Conservation (phyloP, 2,113 vertebrate species). For the Pheucticus melanocephalus region DNA sequence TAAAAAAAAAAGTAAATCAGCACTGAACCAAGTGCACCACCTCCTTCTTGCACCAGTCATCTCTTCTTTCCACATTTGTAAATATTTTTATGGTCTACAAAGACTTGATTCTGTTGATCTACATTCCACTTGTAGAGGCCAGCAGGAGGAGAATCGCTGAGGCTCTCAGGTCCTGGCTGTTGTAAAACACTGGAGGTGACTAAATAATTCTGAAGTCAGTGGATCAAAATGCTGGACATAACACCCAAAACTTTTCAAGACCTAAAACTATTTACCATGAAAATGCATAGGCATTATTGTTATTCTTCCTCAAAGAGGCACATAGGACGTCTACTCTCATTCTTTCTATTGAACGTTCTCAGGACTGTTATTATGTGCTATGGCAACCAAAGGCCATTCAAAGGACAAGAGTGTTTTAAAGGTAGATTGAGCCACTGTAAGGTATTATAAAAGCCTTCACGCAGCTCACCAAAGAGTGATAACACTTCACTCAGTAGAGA, state of each 20-base stretch:
- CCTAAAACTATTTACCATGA: neutral
- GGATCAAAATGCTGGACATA: neutral
- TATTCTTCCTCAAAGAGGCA: neutral
- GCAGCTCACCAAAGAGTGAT: neutral
- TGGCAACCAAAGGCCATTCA: neutral
- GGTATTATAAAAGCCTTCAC: neutral
- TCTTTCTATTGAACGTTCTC: neutral
- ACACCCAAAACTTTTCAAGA: neutral
- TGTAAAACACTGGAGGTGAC: neutral
- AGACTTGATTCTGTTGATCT: neutral
- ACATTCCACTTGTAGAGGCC: neutral
- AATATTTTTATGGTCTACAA: neutral
- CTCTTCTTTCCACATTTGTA: neutral
- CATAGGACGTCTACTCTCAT: neutral
- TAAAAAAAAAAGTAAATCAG: neutral
- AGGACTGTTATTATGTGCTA: neutral
- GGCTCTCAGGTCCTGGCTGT: neutral
- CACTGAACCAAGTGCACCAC: neutral
- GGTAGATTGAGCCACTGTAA: neutral
- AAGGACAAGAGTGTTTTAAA: neutral
- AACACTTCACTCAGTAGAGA: neutral
- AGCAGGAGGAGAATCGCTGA: accelerated
- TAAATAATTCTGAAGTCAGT: neutral
- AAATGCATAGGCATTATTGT: neutral
- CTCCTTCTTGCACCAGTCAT: neutral